phyloP scores from a whole-genome alignment of 2,113 vertebrate species.

The Chrysemys picta region DNA sequence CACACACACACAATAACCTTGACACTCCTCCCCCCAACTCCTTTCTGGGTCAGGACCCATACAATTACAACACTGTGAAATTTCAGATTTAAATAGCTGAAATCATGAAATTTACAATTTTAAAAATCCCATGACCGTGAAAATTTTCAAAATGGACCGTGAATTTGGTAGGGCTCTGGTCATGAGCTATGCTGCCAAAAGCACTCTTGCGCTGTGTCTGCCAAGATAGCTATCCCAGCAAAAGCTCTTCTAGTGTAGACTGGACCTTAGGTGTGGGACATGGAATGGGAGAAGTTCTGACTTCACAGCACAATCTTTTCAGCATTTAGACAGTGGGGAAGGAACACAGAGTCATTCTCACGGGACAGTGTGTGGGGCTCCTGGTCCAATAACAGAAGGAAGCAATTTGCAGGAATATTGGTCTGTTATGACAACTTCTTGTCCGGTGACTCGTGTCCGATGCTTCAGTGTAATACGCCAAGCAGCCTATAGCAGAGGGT shows the following conservation, averaged over 20 bases:
- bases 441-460: not conserved
- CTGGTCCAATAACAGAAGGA: not conserved
- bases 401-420: not conserved
- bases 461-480: fast-evolving
- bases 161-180: no score
- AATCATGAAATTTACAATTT: no score
- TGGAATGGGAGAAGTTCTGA: not conserved
- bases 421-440: not conserved
- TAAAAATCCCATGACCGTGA: no score
- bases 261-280: not conserved
- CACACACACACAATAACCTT: no score
- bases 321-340: not conserved
- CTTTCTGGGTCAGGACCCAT: no score
- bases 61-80: no score
- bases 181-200: not conserved
- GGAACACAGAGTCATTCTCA: not conserved
- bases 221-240: not conserved
- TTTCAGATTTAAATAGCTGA: no score
- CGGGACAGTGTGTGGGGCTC: not conserved
- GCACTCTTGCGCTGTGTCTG: not conserved
- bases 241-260: not conserved
- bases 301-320: not conserved
- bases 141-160: no score
- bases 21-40: no score
- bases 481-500: not conserved